Evolutionary conservation across 2,113 vertebrate species (phyloP).

Genomic region (Syngnathus typhle): DNA sequence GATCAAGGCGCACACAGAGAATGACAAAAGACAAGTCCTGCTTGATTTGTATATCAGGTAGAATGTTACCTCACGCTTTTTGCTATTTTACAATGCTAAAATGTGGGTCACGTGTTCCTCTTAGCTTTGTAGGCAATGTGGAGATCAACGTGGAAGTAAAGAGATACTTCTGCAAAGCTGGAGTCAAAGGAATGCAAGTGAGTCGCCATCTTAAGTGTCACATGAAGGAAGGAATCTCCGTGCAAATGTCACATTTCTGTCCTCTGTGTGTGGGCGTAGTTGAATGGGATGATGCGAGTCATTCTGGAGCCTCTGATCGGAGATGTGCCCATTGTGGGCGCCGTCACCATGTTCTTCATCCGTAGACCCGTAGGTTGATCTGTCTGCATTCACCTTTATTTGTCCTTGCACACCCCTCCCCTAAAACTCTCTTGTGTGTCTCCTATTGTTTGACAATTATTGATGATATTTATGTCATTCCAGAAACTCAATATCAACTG

Average conservation of each 20-base stretch:
- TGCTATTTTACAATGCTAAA: neutral
- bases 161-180: constrained; percentile 91
- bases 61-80: constrained; percentile 9
- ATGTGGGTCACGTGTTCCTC: neutral
- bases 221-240: neutral
- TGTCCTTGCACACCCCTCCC: constrained; percentile 3
- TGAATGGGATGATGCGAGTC: constrained; percentile 85
- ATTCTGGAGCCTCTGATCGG: constrained; percentile 89
- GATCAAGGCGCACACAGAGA: constrained; percentile 83
- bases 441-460: constrained; percentile 10
- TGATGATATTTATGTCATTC: constrained; percentile 10
- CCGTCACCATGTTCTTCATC: constrained; percentile 91
- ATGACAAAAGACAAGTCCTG: constrained; percentile 81
- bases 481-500: constrained; percentile 89
- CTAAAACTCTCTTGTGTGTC: constrained; percentile 8
- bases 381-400: constrained; percentile 13
- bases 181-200: constrained; percentile 92
- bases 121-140: constrained; percentile 82
- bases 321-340: constrained; percentile 84
- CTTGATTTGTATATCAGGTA: constrained; percentile 88
- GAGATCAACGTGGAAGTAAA: constrained; percentile 92
- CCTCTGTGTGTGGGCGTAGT: constrained; percentile 53
- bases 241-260: neutral
- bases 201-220: constrained; percentile 14
- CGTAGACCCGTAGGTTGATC: constrained; percentile 79